Conservation (phyloP, 2,888 invertebrate species). For the Ypsolopha scabrella region DNA sequence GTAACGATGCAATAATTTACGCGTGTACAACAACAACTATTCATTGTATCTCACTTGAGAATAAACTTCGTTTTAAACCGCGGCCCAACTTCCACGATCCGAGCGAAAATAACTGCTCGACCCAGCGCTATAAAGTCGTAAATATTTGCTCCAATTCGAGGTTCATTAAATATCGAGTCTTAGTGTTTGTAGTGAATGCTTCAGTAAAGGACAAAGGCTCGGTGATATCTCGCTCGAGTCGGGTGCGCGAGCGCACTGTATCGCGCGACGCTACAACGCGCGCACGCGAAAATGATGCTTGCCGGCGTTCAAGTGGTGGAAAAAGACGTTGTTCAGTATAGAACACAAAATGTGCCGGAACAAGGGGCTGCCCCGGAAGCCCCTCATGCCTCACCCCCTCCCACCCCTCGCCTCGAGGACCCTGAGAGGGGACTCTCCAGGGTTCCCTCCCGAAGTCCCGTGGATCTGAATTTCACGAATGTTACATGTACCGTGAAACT, state of each 20-base stretch:
- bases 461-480: constrained; percentile 81
- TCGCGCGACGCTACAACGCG: constrained; percentile 28
- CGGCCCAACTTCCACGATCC: no score
- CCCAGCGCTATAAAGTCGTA: no score
- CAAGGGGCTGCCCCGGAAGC: constrained; percentile 5
- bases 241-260: constrained; percentile 39
- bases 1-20: no score
- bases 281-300: constrained; percentile 56
- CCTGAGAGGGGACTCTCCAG: constrained; percentile 25
- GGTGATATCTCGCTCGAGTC: background rate
- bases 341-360: constrained; percentile 11
- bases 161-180: no score
- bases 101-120: no score
- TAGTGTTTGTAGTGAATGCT: no score
- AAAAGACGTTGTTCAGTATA: constrained; percentile 37
- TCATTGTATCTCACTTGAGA: no score
- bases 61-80: no score
- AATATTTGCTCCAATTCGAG: no score
- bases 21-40: no score
- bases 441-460: constrained; percentile 50
- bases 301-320: constrained; percentile 58
- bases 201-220: background rate
- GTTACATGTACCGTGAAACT: constrained; percentile 78
- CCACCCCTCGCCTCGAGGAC: constrained; percentile 9
- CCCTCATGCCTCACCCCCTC: constrained; percentile 4